Conservation (phyloP, 2,888 invertebrate genomes). For the Lamproptera curius region DNA sequence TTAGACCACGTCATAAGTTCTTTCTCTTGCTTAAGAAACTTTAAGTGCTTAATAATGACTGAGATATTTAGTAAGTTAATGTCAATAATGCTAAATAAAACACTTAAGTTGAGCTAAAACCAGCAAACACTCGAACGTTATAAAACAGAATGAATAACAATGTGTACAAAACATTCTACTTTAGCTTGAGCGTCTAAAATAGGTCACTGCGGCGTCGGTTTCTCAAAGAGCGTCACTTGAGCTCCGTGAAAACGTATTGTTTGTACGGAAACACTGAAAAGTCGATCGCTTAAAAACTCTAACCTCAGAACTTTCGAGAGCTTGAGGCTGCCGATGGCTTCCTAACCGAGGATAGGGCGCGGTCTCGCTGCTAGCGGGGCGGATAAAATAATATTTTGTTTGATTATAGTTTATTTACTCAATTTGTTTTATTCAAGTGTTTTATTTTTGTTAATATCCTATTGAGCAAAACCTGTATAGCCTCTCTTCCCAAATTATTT, state of each 20-base stretch:
- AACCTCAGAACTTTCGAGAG: slow-evolving; percentile 12
- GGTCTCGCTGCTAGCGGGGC: slow-evolving; percentile 7
- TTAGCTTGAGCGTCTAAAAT: no score
- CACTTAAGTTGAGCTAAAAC: background rate
- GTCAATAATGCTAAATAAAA: background rate
- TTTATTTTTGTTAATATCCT: no score
- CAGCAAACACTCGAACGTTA: background rate
- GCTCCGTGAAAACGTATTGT: slow-evolving; percentile 8
- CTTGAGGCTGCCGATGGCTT: background rate
- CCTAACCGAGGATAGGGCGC: background rate
- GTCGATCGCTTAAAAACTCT: slow-evolving; percentile 21
- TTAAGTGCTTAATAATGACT: background rate
- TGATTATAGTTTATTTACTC: no score
- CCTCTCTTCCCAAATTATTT: no score
- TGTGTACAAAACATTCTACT: no score
- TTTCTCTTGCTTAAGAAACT: background rate
- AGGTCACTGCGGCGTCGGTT: slow-evolving; percentile 1
- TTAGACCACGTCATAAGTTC: background rate
- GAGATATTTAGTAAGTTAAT: background rate
- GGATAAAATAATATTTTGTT: no score
- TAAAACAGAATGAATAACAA: no score
- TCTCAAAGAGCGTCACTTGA: background rate
- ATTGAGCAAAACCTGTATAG: no score
- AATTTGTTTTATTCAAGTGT: no score
- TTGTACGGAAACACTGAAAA: background rate